Conservation (phyloP, 1,140 invertebrate species). For the Manduca sexta region DNA sequence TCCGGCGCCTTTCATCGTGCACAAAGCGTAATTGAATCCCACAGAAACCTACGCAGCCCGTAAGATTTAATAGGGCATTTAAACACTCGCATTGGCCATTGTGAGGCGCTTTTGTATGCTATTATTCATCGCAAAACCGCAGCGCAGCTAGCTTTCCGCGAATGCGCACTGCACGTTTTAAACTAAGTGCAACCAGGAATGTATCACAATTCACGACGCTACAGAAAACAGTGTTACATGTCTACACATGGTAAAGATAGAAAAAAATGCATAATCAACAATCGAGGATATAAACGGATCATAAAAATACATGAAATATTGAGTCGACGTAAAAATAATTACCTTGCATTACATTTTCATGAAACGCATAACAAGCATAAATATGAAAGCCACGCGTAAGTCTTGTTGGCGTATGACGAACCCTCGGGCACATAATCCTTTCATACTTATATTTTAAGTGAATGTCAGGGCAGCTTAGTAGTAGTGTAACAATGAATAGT, state of each 20-base stretch:
- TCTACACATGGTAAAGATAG: background rate
- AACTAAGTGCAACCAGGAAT: slow-evolving; percentile 34
- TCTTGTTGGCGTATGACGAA: slow-evolving; percentile 19
- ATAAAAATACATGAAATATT: background rate
- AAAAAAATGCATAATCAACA: no score
- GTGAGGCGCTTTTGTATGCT: slow-evolving; percentile 62
- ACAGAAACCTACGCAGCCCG: slow-evolving; percentile 66
- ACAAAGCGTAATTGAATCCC: slow-evolving; percentile 73
- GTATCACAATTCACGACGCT: background rate
- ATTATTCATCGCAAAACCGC: slow-evolving; percentile 62
- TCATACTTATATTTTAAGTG: slow-evolving; percentile 29
- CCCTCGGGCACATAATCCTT: slow-evolving; percentile 17
- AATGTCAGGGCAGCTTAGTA: slow-evolving; percentile 22
- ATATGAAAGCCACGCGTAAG: slow-evolving; percentile 26
- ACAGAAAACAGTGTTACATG: background rate
- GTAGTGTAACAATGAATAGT: slow-evolving; percentile 26
- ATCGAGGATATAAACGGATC: no score
- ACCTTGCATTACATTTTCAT: slow-evolving; percentile 3
- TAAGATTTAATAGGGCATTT: slow-evolving; percentile 73
- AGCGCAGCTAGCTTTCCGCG: slow-evolving; percentile 52
- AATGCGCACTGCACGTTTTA: slow-evolving; percentile 41
- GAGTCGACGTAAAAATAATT: background rate
- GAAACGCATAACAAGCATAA: slow-evolving; percentile 16
- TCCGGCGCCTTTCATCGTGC: slow-evolving; percentile 66
- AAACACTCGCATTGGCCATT: slow-evolving; percentile 71